Evolutionary conservation across 2,888 invertebrate genomes (phyloP).

Genomic region (Cheilosia scutellata): DNA sequence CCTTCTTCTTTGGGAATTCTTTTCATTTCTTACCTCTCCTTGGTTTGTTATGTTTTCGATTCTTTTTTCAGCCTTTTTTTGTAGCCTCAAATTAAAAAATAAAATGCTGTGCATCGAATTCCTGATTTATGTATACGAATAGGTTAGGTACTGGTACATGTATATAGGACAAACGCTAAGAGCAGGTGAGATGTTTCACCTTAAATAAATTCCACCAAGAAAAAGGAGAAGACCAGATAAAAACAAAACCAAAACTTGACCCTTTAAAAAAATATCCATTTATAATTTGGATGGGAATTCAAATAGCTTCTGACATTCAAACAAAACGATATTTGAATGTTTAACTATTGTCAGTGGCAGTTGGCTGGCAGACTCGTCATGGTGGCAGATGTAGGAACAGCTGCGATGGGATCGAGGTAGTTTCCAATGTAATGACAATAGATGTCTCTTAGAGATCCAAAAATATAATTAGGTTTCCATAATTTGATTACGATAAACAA

Average conservation of each 20-base stretch:
- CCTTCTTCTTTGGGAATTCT: conserved; percentile 6
- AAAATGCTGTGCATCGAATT: conserved; percentile 53
- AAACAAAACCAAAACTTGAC: background rate
- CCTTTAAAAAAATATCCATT: no score
- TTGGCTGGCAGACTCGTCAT: no score
- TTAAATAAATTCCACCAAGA: conserved; percentile 38
- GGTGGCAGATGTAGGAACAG: no score
- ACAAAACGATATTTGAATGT: no score
- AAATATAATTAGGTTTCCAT: no score
- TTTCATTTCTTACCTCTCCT: conserved; percentile 2
- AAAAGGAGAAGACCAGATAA: background rate
- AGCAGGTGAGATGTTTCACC: conserved; percentile 60
- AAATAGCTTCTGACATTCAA: no score
- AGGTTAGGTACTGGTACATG: conserved; percentile 47
- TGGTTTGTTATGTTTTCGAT: conserved; percentile 21
- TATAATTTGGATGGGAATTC: no score
- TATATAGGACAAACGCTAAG: conserved; percentile 34
- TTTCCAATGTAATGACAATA: no score
- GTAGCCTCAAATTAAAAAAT: background rate
- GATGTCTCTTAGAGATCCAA: no score
- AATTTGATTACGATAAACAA: no score
- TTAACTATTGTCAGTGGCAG: no score
- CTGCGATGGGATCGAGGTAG: no score
- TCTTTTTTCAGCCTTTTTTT: conserved; percentile 13
- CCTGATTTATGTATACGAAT: conserved; percentile 62